phyloP scores from a whole-genome alignment of 2,113 vertebrate genomes.

The Paralichthys olivaceus region DNA sequence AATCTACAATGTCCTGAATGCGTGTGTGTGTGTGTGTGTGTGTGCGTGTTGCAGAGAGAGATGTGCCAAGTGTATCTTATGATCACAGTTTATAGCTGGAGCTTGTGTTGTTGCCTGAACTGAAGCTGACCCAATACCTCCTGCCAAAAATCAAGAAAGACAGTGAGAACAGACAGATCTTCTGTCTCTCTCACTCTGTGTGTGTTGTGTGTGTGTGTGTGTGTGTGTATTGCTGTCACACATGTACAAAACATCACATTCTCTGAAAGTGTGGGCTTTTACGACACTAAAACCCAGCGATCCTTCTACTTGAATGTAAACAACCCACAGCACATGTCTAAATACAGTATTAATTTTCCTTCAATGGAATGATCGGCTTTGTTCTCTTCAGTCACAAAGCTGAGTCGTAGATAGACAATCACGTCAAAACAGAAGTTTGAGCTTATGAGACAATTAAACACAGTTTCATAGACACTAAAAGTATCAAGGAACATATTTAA shows the following conservation, averaged over 20 bases:
- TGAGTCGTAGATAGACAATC: neutral
- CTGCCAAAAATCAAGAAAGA: constrained; percentile 43
- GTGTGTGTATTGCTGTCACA: constrained; percentile 13
- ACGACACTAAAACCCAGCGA: neutral
- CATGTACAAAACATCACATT: neutral
- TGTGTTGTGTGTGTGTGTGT: neutral
- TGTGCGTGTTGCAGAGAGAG: neutral
- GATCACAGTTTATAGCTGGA: constrained; percentile 67
- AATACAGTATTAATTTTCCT: neutral
- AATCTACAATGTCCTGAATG: constrained; percentile 51
- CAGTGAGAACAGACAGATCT: constrained; percentile 39
- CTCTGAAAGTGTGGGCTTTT: neutral
- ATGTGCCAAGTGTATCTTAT: constrained; percentile 64
- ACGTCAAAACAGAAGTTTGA: neutral
- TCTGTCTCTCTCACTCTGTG: neutral
- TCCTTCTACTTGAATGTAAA: constrained; percentile 12
- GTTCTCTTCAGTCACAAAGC: neutral
- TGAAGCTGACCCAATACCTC: constrained; percentile 17
- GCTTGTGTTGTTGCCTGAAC: constrained; percentile 51
- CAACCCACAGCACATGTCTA: neutral
- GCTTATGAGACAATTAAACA: neutral
- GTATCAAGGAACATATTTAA: neutral
- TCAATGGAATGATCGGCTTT: neutral
- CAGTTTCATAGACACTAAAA: too few relatives aligned
- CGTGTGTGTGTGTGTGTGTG: constrained; percentile 22